These are phyloP conservation scores for Phycodurus eques DNA, from an alignment of 2,113 vertebrate genomes.

Conservation along the genomic window DNA sequence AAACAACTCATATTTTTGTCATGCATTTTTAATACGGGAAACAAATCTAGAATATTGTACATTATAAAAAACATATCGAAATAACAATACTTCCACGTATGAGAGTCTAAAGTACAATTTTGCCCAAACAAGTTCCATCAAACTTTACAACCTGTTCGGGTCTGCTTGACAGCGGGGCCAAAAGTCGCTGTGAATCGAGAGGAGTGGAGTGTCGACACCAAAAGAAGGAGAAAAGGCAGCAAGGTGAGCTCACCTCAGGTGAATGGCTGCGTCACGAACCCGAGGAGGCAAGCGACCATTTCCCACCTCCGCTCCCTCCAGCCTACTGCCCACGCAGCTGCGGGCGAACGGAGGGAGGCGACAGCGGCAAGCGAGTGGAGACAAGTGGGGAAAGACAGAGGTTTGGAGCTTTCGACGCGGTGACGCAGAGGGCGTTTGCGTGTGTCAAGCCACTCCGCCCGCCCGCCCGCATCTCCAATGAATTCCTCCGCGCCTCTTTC, in stretches of 20 bases:
- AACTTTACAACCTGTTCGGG: slow-evolving; percentile 8
- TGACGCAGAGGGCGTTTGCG: slow-evolving; percentile 50
- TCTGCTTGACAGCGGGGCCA: background rate
- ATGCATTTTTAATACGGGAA: too few relatives aligned
- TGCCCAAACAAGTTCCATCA: background rate
- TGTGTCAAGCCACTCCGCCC: background rate
- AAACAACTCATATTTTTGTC: too few relatives aligned
- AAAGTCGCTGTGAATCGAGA: background rate
- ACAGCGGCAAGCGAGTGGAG: background rate
- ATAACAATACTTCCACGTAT: background rate
- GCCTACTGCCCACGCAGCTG: slow-evolving; percentile 1
- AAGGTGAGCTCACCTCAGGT: slow-evolving; percentile 50
- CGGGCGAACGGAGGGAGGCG: background rate
- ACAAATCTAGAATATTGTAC: too few relatives aligned
- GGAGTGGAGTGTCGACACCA: background rate
- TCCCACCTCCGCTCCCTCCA: slow-evolving; percentile 4
- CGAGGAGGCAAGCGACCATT: slow-evolving; percentile 26
- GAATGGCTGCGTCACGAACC: slow-evolving; percentile 20
- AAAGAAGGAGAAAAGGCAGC: background rate
- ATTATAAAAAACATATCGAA: too few relatives aligned
- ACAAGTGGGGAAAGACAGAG: background rate
- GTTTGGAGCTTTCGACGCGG: background rate
- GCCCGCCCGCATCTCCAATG: background rate
- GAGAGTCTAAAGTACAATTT: background rate
- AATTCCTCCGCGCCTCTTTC: slow-evolving; percentile 21